Base-by-base conservation (phyloP, 1,140 invertebrate genomes). In the Nephotettix cincticeps region DNA sequence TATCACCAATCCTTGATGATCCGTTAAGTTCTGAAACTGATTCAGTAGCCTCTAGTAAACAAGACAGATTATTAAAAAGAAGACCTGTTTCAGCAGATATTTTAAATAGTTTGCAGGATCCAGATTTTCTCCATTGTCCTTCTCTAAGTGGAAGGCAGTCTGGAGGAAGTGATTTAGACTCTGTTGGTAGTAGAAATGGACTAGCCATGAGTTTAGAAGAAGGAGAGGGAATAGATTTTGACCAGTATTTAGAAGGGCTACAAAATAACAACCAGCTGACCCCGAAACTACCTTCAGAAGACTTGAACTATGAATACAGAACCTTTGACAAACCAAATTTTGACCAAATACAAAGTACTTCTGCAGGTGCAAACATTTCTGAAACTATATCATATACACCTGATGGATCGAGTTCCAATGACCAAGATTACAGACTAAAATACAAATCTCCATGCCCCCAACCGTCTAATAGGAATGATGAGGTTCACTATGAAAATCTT, bases 31-130 rank as follows among this genome's bases (percentile, higher is more conserved):
- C 77, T 30, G 77, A 77, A 68, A 75, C 75, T 63, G 77, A 77
- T 40, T 77, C 77, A 4, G 65, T 75, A 21, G 72, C 74, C 28
- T 77, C 75, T 0, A 56, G 45, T n/a, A 73, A 68, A 63, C 67
- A 40, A 27, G 70, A 70, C 25, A 83, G 85, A n/a, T 84, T 87
- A 72, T 76, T 89, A 11, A 92, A 91, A 73, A 82, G 90, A 47
- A 81, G 90, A 72, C 91, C 91, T 0, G 83, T 93, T 0, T 92
- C 90, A 14, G 89, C 89, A 74, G 82, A 84, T 17, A 79, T 84
- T 21, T 80, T 83, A 28, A 80, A 83, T n/a, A 80, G 82, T 4
- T 69, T 85, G 1, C 80, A 83, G 54, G 81, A 81, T 40, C 68
- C 82, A 0, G 80, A 83, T 36, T 75, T 73, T 45, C 51, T 73